These are phyloP conservation scores for Mechanitis mazaeus DNA, from an alignment of 2,888 invertebrate genomes.

Conservation along the genomic window DNA sequence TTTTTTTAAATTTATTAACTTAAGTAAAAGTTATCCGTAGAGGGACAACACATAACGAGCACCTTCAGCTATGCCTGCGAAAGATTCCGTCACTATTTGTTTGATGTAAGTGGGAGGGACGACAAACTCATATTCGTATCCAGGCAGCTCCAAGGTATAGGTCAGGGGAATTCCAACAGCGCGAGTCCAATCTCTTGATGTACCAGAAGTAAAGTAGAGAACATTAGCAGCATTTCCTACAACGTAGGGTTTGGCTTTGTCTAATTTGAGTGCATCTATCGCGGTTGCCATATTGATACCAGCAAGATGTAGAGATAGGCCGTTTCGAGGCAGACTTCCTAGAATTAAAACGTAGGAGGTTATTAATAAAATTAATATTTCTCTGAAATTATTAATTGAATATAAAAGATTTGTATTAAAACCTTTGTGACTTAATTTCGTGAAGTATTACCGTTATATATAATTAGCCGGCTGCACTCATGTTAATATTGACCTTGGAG, in stretches of 20 bases:
- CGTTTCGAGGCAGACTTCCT: conserved; percentile 73
- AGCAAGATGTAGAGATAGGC: conserved; percentile 57
- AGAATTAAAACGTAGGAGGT: neutral
- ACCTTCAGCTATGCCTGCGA: conserved; percentile 73
- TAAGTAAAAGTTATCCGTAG: conserved; percentile 6
- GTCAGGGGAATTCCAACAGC: conserved; percentile 76
- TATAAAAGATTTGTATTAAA: too few relatives aligned
- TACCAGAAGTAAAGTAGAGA: conserved; percentile 79
- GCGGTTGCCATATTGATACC: conserved; percentile 63
- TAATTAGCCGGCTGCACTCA: too few relatives aligned
- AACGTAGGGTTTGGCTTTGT: conserved; percentile 60
- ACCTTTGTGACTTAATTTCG: too few relatives aligned
- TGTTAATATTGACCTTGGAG: too few relatives aligned
- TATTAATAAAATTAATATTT: neutral
- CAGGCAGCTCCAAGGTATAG: conserved; percentile 82
- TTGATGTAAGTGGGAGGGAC: conserved; percentile 73
- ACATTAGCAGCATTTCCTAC: conserved; percentile 76
- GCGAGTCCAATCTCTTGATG: conserved; percentile 82
- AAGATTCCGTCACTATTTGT: conserved; percentile 78
- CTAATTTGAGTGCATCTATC: conserved; percentile 61
- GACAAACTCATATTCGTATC: conserved; percentile 75
- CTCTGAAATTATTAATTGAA: too few relatives aligned
- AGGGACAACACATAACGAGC: conserved; percentile 45
- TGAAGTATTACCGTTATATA: too few relatives aligned
- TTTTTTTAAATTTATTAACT: too few relatives aligned